Evolutionary conservation across 2,113 vertebrate genomes (phyloP), one percentile per base, ranked within the genome.

Genomic region (Atractosteus spatula): DNA sequence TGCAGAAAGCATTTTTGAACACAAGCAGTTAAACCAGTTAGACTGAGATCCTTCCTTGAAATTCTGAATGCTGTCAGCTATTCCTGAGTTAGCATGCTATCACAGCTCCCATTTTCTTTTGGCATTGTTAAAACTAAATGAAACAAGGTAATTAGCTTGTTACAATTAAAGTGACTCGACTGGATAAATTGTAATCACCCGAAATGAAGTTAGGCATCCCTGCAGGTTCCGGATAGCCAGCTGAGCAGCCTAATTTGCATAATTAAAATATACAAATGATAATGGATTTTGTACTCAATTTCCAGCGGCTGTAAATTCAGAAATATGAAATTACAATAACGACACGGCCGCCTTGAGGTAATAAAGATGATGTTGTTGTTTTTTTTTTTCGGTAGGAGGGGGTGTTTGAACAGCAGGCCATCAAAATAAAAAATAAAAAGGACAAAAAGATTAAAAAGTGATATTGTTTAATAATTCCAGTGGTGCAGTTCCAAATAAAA

Each of bases 181-280:
- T 97, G 96, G 96, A 98, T 99, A 98, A 98, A 98, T 98, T 98
- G 97, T 99, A 99, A 98, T 99, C 97, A 99, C 97, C 95, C 96
- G 91, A 94, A 95, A 95, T 97, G 94, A 95, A 97, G 96, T 95
- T 95, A 94, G 95, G 90, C 94, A 95, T 95, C 97, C 97, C 97
- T 95, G 96, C 96, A 98, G 95, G 97, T 96, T 91, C 89, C 88
- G 91, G 93, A 92, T 90, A 93, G 93, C 93, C 96, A 97, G 95
- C 95, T 98, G 96, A 98, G 96, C 95, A 95, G 94, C 92, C 95
- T 97, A 92, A 99, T 99, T 99, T 99, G 95, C 97, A 99, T 99
- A 98, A 98, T 99, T 99, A 99, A 98, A 99, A 99, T 98, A 98
- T 97, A 98, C 96, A 98, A 99, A 99, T 98, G 97, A 98, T 99